These are phyloP conservation scores for Sebastes jordani DNA, from an alignment of 2,797 vertebrate genomes.

Conservation along the genomic window DNA sequence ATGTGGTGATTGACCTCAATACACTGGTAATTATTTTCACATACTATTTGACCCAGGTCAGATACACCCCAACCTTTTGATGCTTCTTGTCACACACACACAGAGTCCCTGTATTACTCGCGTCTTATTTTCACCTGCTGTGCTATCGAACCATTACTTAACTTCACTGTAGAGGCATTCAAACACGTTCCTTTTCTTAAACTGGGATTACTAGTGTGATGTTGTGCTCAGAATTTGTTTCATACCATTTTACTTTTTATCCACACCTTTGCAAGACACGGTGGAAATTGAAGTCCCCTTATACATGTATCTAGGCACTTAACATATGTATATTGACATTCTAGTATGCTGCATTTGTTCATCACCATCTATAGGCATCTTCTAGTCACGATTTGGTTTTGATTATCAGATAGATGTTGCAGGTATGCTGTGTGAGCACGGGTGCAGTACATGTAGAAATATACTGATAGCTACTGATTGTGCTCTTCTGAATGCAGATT, in stretches of 20 bases:
- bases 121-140: slow-evolving; percentile 55
- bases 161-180: slow-evolving; percentile 50
- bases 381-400: slow-evolving; percentile 66
- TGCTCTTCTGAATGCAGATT: slow-evolving; percentile 67
- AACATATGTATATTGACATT: slow-evolving; percentile 68
- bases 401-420: slow-evolving; percentile 71
- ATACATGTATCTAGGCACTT: slow-evolving; percentile 66
- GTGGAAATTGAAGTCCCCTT: slow-evolving; percentile 15
- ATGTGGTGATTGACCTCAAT: slow-evolving; percentile 46
- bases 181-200: slow-evolving; percentile 37
- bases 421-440: slow-evolving; percentile 64
- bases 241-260: slow-evolving; percentile 25
- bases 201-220: slow-evolving; percentile 27
- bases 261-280: slow-evolving; percentile 39
- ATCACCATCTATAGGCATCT: slow-evolving; percentile 47
- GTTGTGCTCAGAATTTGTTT: slow-evolving; percentile 35
- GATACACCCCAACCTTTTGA: slow-evolving; percentile 25
- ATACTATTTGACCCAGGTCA: slow-evolving; percentile 64
- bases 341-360: slow-evolving; percentile 63
- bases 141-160: slow-evolving; percentile 43
- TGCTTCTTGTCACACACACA: slow-evolving; percentile 22
- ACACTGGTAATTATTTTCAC: slow-evolving; percentile 56
- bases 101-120: slow-evolving; percentile 33
- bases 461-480: slow-evolving; percentile 68
- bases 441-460: slow-evolving; percentile 63